Conservation (phyloP, 2,113 vertebrate species). For the Oreotrochilus melanogaster region DNA sequence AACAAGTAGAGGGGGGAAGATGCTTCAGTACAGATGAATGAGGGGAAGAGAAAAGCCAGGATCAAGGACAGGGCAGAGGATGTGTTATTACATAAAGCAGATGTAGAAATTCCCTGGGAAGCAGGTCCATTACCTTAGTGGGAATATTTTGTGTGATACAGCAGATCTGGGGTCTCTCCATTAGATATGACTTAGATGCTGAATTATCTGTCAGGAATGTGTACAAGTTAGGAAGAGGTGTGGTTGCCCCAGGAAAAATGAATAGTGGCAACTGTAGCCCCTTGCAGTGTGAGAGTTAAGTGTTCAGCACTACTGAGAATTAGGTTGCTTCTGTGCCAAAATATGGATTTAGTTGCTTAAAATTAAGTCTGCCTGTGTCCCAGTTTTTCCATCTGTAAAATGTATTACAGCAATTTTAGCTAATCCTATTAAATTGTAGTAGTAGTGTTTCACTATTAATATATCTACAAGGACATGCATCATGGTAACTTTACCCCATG, state of each 20-base stretch:
- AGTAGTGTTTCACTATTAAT: slow-evolving; percentile 65
- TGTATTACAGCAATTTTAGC: slow-evolving; percentile 60
- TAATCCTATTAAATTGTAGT: slow-evolving; percentile 69
- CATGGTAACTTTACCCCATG: slow-evolving; percentile 42
- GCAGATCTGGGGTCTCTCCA: neutral
- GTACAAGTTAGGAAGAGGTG: neutral
- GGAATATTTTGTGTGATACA: neutral
- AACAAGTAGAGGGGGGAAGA: neutral
- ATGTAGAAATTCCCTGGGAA: neutral
- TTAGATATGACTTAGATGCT: fast-evolving
- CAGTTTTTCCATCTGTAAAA: slow-evolving; percentile 64
- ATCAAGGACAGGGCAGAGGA: neutral
- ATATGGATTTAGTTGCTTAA: slow-evolving; percentile 59
- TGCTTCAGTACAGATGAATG: neutral
- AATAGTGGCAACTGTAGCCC: neutral
- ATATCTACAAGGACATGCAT: slow-evolving; percentile 55
- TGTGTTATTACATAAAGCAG: neutral
- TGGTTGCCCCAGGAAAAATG: neutral
- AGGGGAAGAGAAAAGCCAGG: fast-evolving
- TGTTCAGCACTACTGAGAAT: slow-evolving; percentile 12
- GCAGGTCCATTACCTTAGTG: neutral
- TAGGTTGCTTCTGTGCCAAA: slow-evolving; percentile 53
- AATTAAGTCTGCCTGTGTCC: slow-evolving; percentile 55
- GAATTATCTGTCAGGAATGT: neutral
- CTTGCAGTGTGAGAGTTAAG: neutral